phyloP scores from a whole-genome alignment of 2,888 invertebrate species.

The Watsonalla cultraria region DNA sequence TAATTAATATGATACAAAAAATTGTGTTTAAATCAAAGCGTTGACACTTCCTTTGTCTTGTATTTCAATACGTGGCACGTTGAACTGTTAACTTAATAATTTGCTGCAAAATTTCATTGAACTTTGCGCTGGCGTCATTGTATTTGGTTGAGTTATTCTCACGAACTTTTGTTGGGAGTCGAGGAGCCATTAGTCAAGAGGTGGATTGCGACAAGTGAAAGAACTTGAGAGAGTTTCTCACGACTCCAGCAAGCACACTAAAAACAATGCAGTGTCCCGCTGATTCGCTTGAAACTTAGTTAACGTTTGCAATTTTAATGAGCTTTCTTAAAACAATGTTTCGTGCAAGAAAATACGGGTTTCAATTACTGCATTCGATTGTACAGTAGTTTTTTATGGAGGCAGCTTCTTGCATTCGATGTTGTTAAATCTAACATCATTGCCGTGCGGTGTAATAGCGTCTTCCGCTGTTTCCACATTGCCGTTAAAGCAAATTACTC shows the following conservation, averaged over 20 bases:
- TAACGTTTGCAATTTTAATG: slow-evolving; percentile 44
- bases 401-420: slow-evolving; percentile 11
- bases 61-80: slow-evolving; percentile 6
- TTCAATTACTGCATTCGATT: slow-evolving; percentile 5
- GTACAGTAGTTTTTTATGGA: slow-evolving; percentile 12
- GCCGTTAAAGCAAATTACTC: slow-evolving; percentile 59
- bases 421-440: slow-evolving; percentile 9
- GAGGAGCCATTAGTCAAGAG: slow-evolving; percentile 45
- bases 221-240: slow-evolving; percentile 59
- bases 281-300: slow-evolving; percentile 40
- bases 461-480: slow-evolving; percentile 33
- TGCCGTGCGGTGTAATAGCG: slow-evolving; percentile 19
- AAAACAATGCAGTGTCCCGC: slow-evolving; percentile 44
- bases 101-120: slow-evolving; percentile 32
- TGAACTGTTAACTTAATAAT: slow-evolving; percentile 10
- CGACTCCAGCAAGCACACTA: slow-evolving; percentile 31
- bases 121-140: slow-evolving; percentile 31
- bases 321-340: slow-evolving; percentile 22
- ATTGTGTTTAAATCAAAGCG: background rate
- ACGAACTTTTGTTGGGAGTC: slow-evolving; percentile 38
- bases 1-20: background rate
- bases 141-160: slow-evolving; percentile 38
- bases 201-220: slow-evolving; percentile 45
- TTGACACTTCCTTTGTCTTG: background rate
- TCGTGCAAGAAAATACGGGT: background rate